A percentile compares a stretch with the other conserved stretches of the same genome.
These are phyloP conservation scores for Rhincodon typus DNA, from an alignment of 2,797 vertebrate species.

Conservation along the genomic window DNA sequence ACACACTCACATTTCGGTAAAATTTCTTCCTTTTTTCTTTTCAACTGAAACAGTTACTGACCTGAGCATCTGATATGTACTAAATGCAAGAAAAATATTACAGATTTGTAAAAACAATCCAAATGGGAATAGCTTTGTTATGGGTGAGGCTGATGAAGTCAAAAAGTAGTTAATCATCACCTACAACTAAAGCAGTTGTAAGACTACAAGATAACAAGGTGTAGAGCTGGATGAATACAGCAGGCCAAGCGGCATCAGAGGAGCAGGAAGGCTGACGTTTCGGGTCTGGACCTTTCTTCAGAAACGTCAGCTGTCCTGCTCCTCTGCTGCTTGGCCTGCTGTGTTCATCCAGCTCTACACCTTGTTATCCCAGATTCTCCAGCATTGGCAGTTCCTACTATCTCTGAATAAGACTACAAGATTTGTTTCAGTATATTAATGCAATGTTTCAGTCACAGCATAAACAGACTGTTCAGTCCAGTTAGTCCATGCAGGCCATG, in stretches of 20 bases:
- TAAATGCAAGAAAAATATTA: background rate
- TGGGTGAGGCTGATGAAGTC: background rate
- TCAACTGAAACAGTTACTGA: background rate
- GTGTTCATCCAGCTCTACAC: no score
- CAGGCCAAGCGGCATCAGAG: no score
- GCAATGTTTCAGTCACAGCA: background rate
- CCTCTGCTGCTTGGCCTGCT: no score
- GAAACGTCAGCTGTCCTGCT: no score
- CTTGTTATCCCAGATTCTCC: no score
- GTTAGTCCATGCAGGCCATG: no score
- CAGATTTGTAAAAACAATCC: background rate
- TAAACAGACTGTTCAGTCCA: no score
- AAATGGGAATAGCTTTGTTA: background rate
- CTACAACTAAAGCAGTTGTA: background rate
- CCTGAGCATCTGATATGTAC: background rate
- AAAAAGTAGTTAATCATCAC: background rate
- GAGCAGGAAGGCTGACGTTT: no score
- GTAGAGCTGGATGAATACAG: no score
- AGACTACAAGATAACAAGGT: background rate
- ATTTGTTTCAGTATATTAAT: background rate
- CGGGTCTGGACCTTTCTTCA: no score
- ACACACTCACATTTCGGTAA: conserved; percentile 54
- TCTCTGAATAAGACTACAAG: background rate
- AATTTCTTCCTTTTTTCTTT: background rate
- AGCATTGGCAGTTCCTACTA: no score